Conservation (phyloP, 2,888 invertebrate genomes). For the Tinea semifulvella region DNA sequence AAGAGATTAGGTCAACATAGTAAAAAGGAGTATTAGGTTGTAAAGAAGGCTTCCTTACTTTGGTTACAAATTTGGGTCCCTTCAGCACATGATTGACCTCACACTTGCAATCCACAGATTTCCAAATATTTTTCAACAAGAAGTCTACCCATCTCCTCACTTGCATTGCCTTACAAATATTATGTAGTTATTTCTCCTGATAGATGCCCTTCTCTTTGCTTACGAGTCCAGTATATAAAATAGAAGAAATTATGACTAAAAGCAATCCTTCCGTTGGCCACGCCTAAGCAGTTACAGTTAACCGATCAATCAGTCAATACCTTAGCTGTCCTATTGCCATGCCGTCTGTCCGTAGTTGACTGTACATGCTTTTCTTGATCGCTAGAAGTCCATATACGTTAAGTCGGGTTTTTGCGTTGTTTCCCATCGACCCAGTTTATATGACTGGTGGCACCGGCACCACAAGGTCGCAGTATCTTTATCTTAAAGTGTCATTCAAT, state of each 20-base stretch:
- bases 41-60: too few species aligned
- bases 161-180: too few species aligned
- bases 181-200: too few species aligned
- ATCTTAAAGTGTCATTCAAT: conserved; percentile 23
- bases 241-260: conserved; percentile 7
- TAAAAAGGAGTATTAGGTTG: too few species aligned
- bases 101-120: too few species aligned
- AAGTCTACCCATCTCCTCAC: too few species aligned
- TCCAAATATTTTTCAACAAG: too few species aligned
- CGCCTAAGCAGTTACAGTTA: conserved; percentile 43
- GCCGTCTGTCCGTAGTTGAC: conserved; percentile 35
- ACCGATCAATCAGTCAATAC: conserved; percentile 40
- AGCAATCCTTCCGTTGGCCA: conserved; percentile 21
- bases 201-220: too few species aligned
- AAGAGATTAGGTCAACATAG: too few species aligned
- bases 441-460: conserved; percentile 30
- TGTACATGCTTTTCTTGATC: conserved; percentile 20
- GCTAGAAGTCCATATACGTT: conserved; percentile 40
- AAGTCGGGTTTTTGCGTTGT: conserved; percentile 46
- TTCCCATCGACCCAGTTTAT: conserved; percentile 51
- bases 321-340: conserved; percentile 35
- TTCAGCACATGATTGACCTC: too few species aligned
- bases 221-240: too few species aligned
- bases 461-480: conserved; percentile 39
- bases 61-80: too few species aligned